Evolutionary conservation across 2,888 invertebrate genomes (phyloP), one percentile per base, ranked within the genome.

Genomic region (Trilocha varians): DNA sequence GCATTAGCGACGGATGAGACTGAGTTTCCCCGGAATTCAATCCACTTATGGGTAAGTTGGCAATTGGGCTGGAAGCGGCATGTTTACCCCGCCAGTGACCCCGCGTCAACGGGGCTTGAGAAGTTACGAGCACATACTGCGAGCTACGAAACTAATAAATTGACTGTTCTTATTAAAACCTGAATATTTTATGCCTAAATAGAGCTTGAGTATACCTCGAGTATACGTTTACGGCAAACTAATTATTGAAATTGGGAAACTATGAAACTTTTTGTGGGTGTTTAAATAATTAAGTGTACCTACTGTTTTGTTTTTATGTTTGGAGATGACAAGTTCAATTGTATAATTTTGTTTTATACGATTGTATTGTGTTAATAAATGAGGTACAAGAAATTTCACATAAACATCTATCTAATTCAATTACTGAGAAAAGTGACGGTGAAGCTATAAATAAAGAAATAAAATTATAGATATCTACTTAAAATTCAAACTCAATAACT

Each of bases 11-110:
- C 50, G 48, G 48, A 55, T 52, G 55, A 57, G 52, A 48, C 59
- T 55, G 54, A 62, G 62, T 62, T 58, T 54, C 54, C 51, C 45
- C 56, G 47, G 57, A 65, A 73, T 69, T 68, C 70, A 76, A 78
- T 78, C 70, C 71, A 76, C 76, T 78, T 74, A 76, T 67, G 62
- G 62, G 53, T 55, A 70, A 74, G 71, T 73, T 70, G 57, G 65
- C 67, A 65, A 70, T 73, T 65, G 70, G 67, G 62, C 62, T 67
- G 67, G 61, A 68, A 71, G 55, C 59, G 65, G 59, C 56, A 49
- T 76, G 70, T 77, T 78, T 75, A 69, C 73, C 66, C 67, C 63
- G 64, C 51, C 58, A 58, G 52, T 74, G 71, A 74, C 70, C 71
- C 70, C 69, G 57, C 62, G 70, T 70, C 66, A 64, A 65, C 62